Evolutionary conservation across 2,888 invertebrate species (phyloP), one percentile per base, ranked within the genome.

Genomic region (Zaprionus lineosus): DNA sequence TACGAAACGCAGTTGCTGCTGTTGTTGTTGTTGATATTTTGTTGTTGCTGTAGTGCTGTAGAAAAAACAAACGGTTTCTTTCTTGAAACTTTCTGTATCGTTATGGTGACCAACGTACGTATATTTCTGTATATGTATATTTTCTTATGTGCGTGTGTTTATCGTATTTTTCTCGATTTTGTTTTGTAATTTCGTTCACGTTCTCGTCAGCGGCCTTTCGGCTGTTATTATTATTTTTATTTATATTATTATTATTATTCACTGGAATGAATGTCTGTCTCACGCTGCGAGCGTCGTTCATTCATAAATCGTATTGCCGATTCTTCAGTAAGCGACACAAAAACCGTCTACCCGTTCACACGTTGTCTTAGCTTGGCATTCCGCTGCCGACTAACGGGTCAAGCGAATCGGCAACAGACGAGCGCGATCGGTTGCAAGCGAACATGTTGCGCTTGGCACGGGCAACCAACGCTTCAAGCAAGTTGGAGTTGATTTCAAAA

Each of bases 31-130:
- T 46, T 62, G 48, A n/a, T n/a, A n/a, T n/a, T n/a, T 58, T 62
- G 41, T 41, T 58, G 53, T 46, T 60, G 43, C 29, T 60, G 57
- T 26, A n/a, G n/a, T 62, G 39, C 14, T 41, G 69, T 63, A 72
- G n/a, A n/a, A n/a, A n/a, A 78, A 84, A 82, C 83, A 83, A 83
- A 74, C 76, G 84, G 70, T 79, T 76, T 85, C 85, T 83, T 86
- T 85, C 61, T 84, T 74, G 58, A 55, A 63, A 66, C 71, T 70
- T 69, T 57, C 64, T 47, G 46, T 74, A 31, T 47, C 29, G 52
- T 52, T 74, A 64, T 73, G 62, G 70, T 59, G 53, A 59, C 55
- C 65, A 58, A 34, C 52, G 40, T 44, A 19, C 47, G 24, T 31
- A 21, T 40, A 7, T 48, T n/a, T 7, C 12, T 33, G 37, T 29